Conservation (phyloP, 2,888 invertebrate genomes). For the Timandra comae region DNA sequence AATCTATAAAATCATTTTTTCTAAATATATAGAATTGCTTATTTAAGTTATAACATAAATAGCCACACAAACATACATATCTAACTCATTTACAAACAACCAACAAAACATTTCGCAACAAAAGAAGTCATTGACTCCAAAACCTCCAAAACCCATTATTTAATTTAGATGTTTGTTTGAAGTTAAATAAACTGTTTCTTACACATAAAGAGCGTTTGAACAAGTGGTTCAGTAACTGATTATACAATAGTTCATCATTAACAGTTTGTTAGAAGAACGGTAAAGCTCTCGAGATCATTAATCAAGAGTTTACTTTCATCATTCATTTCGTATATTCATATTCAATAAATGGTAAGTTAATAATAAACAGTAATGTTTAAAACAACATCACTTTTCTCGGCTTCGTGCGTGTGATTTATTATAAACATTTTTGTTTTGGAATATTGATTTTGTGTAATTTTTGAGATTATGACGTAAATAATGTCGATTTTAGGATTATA, state of each 20-base stretch:
- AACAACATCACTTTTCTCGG: too few relatives aligned
- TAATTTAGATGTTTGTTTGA: constrained; percentile 1
- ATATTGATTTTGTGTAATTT: too few relatives aligned
- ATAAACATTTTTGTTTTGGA: too few relatives aligned
- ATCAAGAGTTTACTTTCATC: constrained; percentile 36
- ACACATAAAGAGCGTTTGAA: constrained; percentile 27
- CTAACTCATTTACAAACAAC: too few relatives aligned
- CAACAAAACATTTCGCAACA: constrained; percentile 6
- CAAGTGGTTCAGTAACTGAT: constrained; percentile 34
- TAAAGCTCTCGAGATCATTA: constrained; percentile 30
- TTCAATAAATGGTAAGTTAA: constrained; percentile 20
- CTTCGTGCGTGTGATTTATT: too few relatives aligned
- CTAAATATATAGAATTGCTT: too few relatives aligned
- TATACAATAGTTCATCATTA: constrained; percentile 39
- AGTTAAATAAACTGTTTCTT: constrained; percentile 15
- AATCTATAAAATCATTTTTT: too few relatives aligned
- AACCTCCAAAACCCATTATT: constrained; percentile 1
- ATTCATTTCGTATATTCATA: too few relatives aligned
- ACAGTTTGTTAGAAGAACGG: constrained; percentile 25
- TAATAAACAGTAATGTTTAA: background rate
- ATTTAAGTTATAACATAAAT: too few relatives aligned
- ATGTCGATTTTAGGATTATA: too few relatives aligned
- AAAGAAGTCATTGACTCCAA: constrained; percentile 1
- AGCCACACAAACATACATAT: too few relatives aligned
- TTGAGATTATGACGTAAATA: too few relatives aligned